Conservation (phyloP, 2,797 vertebrate genomes). For the Anabacerthia variegaticeps region DNA sequence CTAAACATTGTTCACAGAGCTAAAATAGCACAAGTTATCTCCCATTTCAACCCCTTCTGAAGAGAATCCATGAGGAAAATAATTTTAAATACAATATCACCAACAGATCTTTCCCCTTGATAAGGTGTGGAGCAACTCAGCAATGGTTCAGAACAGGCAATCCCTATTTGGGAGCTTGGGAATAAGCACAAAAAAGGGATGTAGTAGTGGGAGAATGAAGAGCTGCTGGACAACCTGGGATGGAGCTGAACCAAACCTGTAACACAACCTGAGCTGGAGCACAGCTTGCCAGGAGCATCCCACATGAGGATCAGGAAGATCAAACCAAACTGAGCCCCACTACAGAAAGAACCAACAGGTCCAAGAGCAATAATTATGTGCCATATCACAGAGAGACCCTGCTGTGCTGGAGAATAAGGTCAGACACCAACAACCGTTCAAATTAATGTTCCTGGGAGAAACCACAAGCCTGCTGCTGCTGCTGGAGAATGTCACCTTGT, state of each 20-base stretch:
- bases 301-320: accelerated
- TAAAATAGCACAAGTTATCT: not conserved
- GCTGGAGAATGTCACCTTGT: not conserved
- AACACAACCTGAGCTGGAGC: accelerated
- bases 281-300: accelerated
- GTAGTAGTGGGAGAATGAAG: accelerated
- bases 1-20: not conserved
- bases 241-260: not conserved
- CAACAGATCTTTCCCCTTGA: not conserved
- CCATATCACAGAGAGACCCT: accelerated
- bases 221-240: not conserved
- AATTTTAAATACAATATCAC: not conserved
- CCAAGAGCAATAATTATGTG: not conserved
- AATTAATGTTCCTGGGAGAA: accelerated
- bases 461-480: not conserved
- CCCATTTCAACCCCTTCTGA: not conserved
- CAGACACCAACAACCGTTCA: accelerated
- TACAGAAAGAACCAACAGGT: too few relatives aligned
- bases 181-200: not conserved
- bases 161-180: not conserved
- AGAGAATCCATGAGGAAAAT: not conserved
- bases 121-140: not conserved
- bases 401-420: not conserved
- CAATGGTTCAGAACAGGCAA: not conserved
- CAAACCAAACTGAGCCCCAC: not conserved